Percentiles rank a stretch among this genome's conserved stretches.
phyloP scores from a whole-genome alignment of 2,113 vertebrate species.

The Rhipidura dahli region DNA sequence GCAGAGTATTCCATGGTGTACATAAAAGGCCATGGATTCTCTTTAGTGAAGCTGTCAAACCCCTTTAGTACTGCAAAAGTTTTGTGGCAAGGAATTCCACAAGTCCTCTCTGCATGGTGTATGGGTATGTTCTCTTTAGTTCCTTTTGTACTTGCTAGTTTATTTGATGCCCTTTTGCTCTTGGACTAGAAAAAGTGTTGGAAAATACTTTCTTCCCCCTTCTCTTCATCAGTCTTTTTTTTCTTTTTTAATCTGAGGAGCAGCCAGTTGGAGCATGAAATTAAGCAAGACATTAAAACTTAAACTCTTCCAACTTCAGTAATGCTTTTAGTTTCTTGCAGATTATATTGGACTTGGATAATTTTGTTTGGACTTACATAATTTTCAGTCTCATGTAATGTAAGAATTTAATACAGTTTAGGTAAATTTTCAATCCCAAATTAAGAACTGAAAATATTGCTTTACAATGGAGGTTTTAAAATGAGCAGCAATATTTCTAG shows the following conservation, averaged over 20 bases:
- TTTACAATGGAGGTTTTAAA: neutral
- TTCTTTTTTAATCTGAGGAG: neutral
- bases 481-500: neutral
- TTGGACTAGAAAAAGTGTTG: neutral
- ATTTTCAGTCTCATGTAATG: neutral
- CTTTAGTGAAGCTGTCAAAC: rapidly evolving
- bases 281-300: neutral
- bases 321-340: neutral
- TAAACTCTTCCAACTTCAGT: neutral
- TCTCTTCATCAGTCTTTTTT: neutral
- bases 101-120: neutral
- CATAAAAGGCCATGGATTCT: neutral
- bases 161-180: neutral
- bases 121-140: neutral
- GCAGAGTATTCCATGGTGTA: neutral
- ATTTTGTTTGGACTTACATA: neutral
- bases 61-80: neutral
- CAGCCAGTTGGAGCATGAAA: neutral
- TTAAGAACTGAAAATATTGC: neutral
- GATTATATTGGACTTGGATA: neutral
- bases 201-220: neutral
- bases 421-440: neutral
- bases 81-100: neutral
- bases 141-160: neutral
- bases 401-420: neutral